Base-by-base conservation (phyloP, 1,140 invertebrate genomes). In the Calosoma granatense region DNA sequence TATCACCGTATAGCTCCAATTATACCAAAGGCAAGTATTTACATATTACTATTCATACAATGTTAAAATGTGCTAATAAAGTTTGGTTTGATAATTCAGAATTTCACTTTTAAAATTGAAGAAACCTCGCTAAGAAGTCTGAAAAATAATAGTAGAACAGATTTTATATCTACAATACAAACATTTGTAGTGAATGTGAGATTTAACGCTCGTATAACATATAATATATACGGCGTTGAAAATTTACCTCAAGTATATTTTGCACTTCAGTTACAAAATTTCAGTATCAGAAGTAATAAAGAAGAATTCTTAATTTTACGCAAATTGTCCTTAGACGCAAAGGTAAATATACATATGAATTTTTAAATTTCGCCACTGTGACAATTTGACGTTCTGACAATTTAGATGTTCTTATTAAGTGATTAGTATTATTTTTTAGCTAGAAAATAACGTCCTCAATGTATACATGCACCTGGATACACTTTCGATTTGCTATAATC, bases 311-410 rank as follows among this genome's bases (percentile, higher is more conserved):
- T 88, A 2, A 80, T 80, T 47, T 68, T 88, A 14, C 80, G 82
- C 63, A 82, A 81, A 57, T 71, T 88, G 11, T 83, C 82, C 56
- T 70, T 88, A 41, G 83, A 88, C 67, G 81, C 85, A n/a, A 85
- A 85, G 77, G 86, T 87, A 74, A 65, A 63, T n/a, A n/a, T n/a
- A n/a, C n/a, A n/a, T n/a, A n/a, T n/a, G n/a, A n/a, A n/a, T n/a
- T n/a, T n/a, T n/a, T n/a, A n/a, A n/a, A n/a, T n/a, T n/a, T n/a
- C n/a, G n/a, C n/a, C n/a, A n/a, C n/a, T n/a, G n/a, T n/a, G n/a
- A n/a, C n/a, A n/a, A n/a, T n/a, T n/a, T n/a, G n/a, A n/a, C n/a
- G n/a, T n/a, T n/a, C n/a, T n/a, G n/a, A n/a, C n/a, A n/a, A n/a
- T n/a, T n/a, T n/a, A n/a, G n/a, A n/a, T n/a, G n/a, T n/a, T n/a